Percentiles rank a stretch among this genome's conserved stretches.
These are phyloP conservation scores for Trichonephila inaurata DNA, from an alignment of 1,140 invertebrate species.

Conservation along the genomic window DNA sequence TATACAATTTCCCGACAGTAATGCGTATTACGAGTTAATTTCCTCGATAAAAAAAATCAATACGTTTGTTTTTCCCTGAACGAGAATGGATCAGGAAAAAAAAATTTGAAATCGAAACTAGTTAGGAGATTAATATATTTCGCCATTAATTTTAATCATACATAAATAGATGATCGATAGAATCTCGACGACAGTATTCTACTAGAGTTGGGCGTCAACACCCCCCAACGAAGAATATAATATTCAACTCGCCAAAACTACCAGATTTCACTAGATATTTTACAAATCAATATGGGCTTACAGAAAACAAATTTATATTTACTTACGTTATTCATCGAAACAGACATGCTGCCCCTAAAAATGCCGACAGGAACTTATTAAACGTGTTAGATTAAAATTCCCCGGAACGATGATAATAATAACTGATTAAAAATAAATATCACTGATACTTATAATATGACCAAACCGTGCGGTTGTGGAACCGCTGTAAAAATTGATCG, in stretches of 20 bases:
- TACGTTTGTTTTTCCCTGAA: not conserved
- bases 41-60: not conserved
- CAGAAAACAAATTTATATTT: not conserved
- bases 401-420: not conserved
- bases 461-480: slow-evolving; percentile 26
- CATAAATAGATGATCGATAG: too few species aligned
- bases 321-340: slow-evolving; percentile 72
- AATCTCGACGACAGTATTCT: not conserved
- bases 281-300: too few species aligned
- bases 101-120: not conserved
- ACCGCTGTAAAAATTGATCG: slow-evolving; percentile 52
- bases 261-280: too few species aligned
- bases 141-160: too few species aligned
- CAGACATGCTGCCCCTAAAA: slow-evolving; percentile 53
- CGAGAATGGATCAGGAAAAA: not conserved
- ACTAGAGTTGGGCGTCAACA: slow-evolving; percentile 61
- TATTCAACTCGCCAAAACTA: too few species aligned
- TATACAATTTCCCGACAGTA: not conserved
- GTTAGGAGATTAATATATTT: not conserved
- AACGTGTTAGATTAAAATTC: slow-evolving; percentile 52
- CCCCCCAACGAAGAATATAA: slow-evolving; percentile 21
- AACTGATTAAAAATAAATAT: slow-evolving; percentile 65
- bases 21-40: not conserved
- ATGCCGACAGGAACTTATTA: slow-evolving; percentile 55
- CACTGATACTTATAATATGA: slow-evolving; percentile 54